A percentile compares a stretch with the other conserved stretches of the same genome.
phyloP scores from a whole-genome alignment of 1,140 invertebrate genomes.

The Aphelenchoides besseyi region DNA sequence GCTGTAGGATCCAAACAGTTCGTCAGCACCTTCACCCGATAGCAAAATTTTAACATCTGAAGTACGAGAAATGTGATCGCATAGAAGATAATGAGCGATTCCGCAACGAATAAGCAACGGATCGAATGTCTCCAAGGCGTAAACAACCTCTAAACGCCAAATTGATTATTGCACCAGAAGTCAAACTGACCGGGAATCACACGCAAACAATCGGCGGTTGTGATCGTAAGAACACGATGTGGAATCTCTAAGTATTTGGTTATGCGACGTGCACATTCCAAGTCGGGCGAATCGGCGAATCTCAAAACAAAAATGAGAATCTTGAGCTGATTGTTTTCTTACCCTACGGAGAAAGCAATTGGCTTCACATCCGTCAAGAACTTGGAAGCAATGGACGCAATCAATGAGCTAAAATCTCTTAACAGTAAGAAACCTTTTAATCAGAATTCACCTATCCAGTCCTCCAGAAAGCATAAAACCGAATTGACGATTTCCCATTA shows the following conservation, averaged over 20 bases:
- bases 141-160: constrained; percentile 56
- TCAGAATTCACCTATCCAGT: constrained; percentile 22
- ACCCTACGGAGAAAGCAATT: constrained; percentile 61
- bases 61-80: constrained; percentile 54
- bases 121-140: constrained; percentile 61
- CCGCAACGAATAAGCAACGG: constrained; percentile 60
- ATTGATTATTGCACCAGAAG: constrained; percentile 1
- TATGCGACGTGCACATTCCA: constrained; percentile 53
- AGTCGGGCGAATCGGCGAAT: constrained; percentile 60
- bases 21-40: constrained; percentile 61
- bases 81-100: constrained; percentile 58
- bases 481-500: constrained; percentile 61
- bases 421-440: not conserved
- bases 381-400: constrained; percentile 55
- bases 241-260: constrained; percentile 58
- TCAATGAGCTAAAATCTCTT: constrained; percentile 45
- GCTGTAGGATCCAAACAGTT: constrained; percentile 61
- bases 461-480: constrained; percentile 63
- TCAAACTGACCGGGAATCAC: constrained; percentile 53
- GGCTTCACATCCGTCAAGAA: constrained; percentile 47
- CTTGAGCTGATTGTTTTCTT: no score
- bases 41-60: constrained; percentile 61
- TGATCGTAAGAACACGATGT: constrained; percentile 57
- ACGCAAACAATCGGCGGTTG: constrained; percentile 55
- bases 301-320: no score